Evolutionary conservation across 1,140 invertebrate genomes (phyloP), one percentile per base, ranked within the genome.

Genomic region (Saccostrea echinata): DNA sequence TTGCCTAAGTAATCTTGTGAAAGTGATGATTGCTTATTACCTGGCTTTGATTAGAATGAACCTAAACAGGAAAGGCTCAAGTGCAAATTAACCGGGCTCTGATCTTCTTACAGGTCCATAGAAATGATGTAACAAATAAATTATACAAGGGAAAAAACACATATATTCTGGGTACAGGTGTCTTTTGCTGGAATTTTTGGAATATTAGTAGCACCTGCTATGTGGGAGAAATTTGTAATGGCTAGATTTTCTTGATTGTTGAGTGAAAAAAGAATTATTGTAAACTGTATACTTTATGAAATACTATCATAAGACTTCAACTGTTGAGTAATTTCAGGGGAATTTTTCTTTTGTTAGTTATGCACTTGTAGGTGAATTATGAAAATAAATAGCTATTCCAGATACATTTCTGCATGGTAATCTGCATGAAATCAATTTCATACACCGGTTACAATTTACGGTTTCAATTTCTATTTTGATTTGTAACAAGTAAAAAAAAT

Each of bases 11-110:
- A 30, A 76, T 76, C 68, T 16, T 76, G 68, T 76, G 30, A 76
- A 76, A 76, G 68, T 76, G 68, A 76, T 76, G 68, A 76, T 76
- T 11, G 16, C 68, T 76, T 76, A 30, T 76, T 76, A 76, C 30
- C 24, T 30, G 24, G 27, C 68, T 76, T 76, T 76, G 68, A 76
- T 76, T 76, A 33, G 68, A 27, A 76, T 76, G 68, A 76, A 33
- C 68, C 68, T 8, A 12, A 76, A 33, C 24, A 12, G 68, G 24
- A 76, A 30, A 76, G 24, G 27, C 27, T 76, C 30, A 33, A 76
- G 68, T 76, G 68, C 68, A 33, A 76, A 76, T 76, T 76, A 76
- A 24, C 24, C 24, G 13, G 24, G 11, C 30, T 76, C 30, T 76
- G 68, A 76, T 76, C 68, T 27, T 30, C 27, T 33, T 76, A 76